A percentile compares a stretch with the other conserved stretches of the same genome.
Conservation (phyloP, 2,888 invertebrate species). For the Encarsia formosa region DNA sequence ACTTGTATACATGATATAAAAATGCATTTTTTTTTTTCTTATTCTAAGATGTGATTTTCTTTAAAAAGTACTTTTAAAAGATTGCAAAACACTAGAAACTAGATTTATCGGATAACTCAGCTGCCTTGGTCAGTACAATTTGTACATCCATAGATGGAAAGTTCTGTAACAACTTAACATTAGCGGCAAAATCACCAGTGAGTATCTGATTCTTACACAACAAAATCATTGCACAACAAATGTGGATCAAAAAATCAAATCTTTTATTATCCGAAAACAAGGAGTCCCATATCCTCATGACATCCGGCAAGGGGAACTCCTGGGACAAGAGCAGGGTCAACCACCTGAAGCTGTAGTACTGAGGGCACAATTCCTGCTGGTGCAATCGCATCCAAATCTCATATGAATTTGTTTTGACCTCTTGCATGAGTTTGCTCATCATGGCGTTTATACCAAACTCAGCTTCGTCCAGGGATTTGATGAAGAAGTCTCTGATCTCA, state of each 20-base stretch:
- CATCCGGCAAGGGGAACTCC: conserved; percentile 96
- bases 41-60: conserved; percentile 14
- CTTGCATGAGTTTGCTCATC: conserved; percentile 78
- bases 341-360: conserved; percentile 97
- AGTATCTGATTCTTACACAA: conserved; percentile 79
- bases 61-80: conserved; percentile 1
- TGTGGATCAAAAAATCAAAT: conserved; percentile 85
- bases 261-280: conserved; percentile 85
- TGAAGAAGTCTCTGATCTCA: conserved; percentile 96
- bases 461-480: conserved; percentile 90
- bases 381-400: conserved; percentile 73
- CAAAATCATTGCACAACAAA: conserved; percentile 98
- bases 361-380: conserved; percentile 83
- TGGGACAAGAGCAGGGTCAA: conserved; percentile 91
- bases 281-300: conserved; percentile 96
- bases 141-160: conserved; percentile 88
- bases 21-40: conserved; percentile 13
- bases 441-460: conserved; percentile 86
- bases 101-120: conserved; percentile 56
- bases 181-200: conserved; percentile 85
- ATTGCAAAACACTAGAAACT: conserved; percentile 16
- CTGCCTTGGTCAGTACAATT: conserved; percentile 74
- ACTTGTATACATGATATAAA: conserved; percentile 22
- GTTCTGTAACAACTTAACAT: conserved; percentile 90
- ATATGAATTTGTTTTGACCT: conserved; percentile 73